Evolutionary conservation across 2,888 invertebrate genomes (phyloP), one percentile per base, ranked within the genome.

Genomic region (Stramonita haemastoma): DNA sequence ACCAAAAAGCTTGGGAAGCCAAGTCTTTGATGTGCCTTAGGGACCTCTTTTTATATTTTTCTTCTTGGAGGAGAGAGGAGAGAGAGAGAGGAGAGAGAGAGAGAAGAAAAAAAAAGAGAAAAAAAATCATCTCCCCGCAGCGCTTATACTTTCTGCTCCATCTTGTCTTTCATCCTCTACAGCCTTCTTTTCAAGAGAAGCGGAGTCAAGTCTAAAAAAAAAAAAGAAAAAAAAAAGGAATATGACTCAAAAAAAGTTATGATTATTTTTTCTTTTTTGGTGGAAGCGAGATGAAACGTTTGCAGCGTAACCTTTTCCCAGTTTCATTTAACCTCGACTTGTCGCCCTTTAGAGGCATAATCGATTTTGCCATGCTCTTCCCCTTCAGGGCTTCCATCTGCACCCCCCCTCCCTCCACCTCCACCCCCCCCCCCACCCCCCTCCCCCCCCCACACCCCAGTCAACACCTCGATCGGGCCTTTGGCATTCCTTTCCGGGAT

Each of bases 1-100:
- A 73, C n/a, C 84, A 85, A n/a, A n/a, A n/a, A 89, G 89, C 29
- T 89, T n/a, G 79, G 60, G n/a, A 32, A 36, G n/a, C 26, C 29
- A 60, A 15, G n/a, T 46, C 85, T 89, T 89, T 89, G 89, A 89
- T 85, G 85, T 60, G 85, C 89, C 85, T 73, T 26, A 29, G 26
- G 29, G 29, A 84, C 46, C 8, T 46, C 46, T 46, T 46, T 8
- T 46, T 46, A 2, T 34, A 77, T 46, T 46, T 8, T 46, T 46
- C 46, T 46, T 46, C 46, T 46, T 46, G 8, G 46, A 46, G 46
- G 8, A 46, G 46, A 46, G 46, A 46, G 46, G 46, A 46, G 46
- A 46, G 46, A 46, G n/a, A n/a, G n/a, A n/a, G n/a, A n/a, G n/a
- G n/a, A n/a, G n/a, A n/a, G n/a, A n/a, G n/a, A n/a, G 46, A 8